Evolutionary conservation across 2,888 invertebrate genomes (phyloP), one percentile per base, ranked within the genome.

Genomic region (Isoperla grammatica): DNA sequence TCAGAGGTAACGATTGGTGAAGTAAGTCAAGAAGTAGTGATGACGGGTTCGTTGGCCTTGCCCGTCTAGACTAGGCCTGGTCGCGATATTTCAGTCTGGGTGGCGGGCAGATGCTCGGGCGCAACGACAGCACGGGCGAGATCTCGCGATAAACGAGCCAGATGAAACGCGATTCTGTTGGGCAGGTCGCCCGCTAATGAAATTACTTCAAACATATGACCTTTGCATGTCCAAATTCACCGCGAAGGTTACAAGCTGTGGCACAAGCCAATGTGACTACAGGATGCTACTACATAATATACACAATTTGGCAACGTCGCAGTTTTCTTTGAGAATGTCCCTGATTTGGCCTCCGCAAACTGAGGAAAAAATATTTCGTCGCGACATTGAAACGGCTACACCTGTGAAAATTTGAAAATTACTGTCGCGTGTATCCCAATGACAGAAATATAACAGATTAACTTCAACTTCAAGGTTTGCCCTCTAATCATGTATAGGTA

Each of bases 161-260:
- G 11, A 22, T 2, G 49, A 49, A 49, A 49, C 49, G 6, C 23
- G 49, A 49, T 12, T 29, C 49, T 22, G n/a, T 22, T 29, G 49
- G 49, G 53, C 39, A 19, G 2, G 2, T 15, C 19, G 53, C 53
- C 37, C 39, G 29, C 19, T 53, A 50, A 23, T 50, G 49, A 50
- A 20, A 22, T 15, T 12, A 20, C 49, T 29, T 11, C 22, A 29
- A 29, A 29, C 29, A 13, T 6, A 49, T 53, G 53, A 53, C 53
- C 53, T 53, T 39, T 53, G 53, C 23, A 23, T 50, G 49, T 50
- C 49, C 29, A 29, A 50, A 23, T 53, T 17, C 20, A 17, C 39
- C 15, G 39, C 39, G 53, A 37, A 6, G 11, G 37, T 12, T 53
- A 39, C 53, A 19, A 53, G 50, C 37, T 13, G 8, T 39, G 37